Percentiles rank a stretch among this genome's conserved stretches.
phyloP scores from a whole-genome alignment of 1,140 invertebrate species.

The Radopholus similis region DNA sequence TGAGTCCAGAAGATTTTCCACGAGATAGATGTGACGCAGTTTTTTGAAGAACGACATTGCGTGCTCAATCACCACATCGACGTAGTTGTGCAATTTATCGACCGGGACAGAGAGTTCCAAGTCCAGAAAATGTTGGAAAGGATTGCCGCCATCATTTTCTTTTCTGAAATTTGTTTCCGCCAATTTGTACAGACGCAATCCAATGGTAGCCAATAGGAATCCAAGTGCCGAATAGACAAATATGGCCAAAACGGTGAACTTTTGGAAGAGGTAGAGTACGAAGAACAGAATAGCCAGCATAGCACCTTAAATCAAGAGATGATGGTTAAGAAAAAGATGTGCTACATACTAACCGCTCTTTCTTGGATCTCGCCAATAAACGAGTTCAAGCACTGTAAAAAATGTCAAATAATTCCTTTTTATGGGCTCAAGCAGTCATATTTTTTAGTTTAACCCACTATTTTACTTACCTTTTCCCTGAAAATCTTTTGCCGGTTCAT shows the following conservation, averaged over 20 bases:
- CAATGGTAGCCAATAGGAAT: slow-evolving; percentile 75
- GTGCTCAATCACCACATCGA: slow-evolving; percentile 77
- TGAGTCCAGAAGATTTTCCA: slow-evolving; percentile 91
- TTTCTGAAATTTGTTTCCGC: slow-evolving; percentile 88
- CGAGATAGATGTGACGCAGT: slow-evolving; percentile 84
- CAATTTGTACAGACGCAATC: slow-evolving; percentile 91
- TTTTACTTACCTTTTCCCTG: slow-evolving; percentile 40
- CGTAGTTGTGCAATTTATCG: slow-evolving; percentile 80
- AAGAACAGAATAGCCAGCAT: slow-evolving; percentile 35
- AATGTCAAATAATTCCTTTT: slow-evolving; percentile 65
- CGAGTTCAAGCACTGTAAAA: slow-evolving; percentile 82
- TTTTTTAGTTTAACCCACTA: not conserved
- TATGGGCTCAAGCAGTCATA: slow-evolving; percentile 6
- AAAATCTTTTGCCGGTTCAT: slow-evolving; percentile 47
- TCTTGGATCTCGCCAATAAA: slow-evolving; percentile 63
- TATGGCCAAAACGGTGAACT: slow-evolving; percentile 62
- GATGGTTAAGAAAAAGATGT: not conserved
- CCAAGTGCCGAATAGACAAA: slow-evolving; percentile 82
- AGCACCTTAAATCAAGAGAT: slow-evolving; percentile 11
- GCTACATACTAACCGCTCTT: slow-evolving; percentile 27
- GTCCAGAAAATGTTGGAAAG: slow-evolving; percentile 81
- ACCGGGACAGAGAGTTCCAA: slow-evolving; percentile 73
- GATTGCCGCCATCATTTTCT: slow-evolving; percentile 79
- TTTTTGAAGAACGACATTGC: slow-evolving; percentile 75
- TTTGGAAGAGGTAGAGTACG: slow-evolving; percentile 39